phyloP scores from a whole-genome alignment of 2,888 invertebrate species.

The Disparrhopalites patrizii region DNA sequence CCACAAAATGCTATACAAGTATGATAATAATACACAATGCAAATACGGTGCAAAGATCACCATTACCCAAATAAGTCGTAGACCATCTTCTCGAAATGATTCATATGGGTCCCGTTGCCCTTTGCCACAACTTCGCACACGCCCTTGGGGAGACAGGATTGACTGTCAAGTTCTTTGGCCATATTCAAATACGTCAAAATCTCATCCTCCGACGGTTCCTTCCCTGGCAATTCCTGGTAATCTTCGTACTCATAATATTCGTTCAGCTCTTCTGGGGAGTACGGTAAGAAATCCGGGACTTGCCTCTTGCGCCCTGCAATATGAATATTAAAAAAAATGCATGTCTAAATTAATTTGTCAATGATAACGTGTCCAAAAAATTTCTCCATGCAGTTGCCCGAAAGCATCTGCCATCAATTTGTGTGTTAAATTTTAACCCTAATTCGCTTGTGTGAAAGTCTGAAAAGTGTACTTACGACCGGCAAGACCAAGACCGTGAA shows the following conservation, averaged over 20 bases:
- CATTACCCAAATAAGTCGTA: constrained; percentile 23
- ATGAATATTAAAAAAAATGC: neutral
- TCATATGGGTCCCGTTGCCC: constrained; percentile 40
- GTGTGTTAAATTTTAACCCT: too few relatives aligned
- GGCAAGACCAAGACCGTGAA: neutral
- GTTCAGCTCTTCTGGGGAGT: constrained; percentile 6
- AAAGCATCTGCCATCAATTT: too few relatives aligned
- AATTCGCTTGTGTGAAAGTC: too few relatives aligned
- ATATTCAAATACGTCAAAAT: constrained; percentile 41
- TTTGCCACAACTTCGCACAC: constrained; percentile 45
- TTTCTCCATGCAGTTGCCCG: too few relatives aligned
- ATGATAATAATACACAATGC: too few relatives aligned
- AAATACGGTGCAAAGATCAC: neutral
- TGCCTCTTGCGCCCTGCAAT: constrained; percentile 15
- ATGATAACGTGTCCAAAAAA: too few relatives aligned
- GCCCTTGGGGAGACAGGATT: constrained; percentile 44
- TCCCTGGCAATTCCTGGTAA: constrained; percentile 30
- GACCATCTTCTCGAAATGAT: constrained; percentile 40
- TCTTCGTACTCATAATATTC: constrained; percentile 25
- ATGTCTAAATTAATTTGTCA: too few relatives aligned
- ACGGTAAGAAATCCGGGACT: constrained; percentile 22
- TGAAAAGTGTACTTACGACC: neutral
- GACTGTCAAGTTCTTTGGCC: constrained; percentile 42
- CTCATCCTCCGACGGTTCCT: constrained; percentile 42
- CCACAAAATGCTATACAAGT: too few relatives aligned